Evolutionary conservation across 1,140 invertebrate species (phyloP).

Genomic region (Drosophila watanabei): DNA sequence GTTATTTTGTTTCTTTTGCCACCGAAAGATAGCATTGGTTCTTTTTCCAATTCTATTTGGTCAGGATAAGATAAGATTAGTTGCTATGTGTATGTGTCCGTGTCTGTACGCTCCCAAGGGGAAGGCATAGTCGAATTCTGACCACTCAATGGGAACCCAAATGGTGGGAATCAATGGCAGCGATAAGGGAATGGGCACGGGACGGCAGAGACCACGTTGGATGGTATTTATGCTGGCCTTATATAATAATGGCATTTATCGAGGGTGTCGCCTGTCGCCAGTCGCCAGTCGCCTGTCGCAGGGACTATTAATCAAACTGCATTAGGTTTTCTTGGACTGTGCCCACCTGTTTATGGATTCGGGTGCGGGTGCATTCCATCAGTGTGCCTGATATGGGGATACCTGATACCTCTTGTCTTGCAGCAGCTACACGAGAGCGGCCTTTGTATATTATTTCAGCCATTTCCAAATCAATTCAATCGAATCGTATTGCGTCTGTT

Average conservation of each 20-base stretch:
- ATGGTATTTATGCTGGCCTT: constrained; percentile 28
- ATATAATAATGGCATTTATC: constrained; percentile 40
- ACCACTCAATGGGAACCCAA: constrained; percentile 19
- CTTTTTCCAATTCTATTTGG: constrained; percentile 27
- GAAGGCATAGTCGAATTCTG: constrained; percentile 21
- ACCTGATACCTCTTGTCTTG: constrained; percentile 13
- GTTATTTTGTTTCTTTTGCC: constrained; percentile 10
- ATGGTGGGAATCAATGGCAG: constrained; percentile 5
- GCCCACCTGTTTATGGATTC: background rate
- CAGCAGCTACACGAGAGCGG: background rate
- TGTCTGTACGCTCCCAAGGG: background rate
- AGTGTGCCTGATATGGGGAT: constrained; percentile 59
- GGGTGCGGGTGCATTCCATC: constrained; percentile 63
- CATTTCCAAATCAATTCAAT: constrained; percentile 40
- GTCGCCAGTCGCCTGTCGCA: constrained; percentile 31
- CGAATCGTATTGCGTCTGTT: constrained; percentile 24
- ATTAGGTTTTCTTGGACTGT: constrained; percentile 55
- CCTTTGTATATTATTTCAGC: constrained; percentile 2
- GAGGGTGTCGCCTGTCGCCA: constrained; percentile 37
- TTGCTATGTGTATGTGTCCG: background rate
- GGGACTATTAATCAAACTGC: constrained; percentile 71
- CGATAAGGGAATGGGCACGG: constrained; percentile 14
- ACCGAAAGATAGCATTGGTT: constrained; percentile 39
- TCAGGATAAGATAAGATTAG: constrained; percentile 78
- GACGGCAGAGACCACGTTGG: background rate